Evolutionary conservation across 1,140 invertebrate species (phyloP), one percentile per base, ranked within the genome.

Genomic region (Pseudobourletiella spinata): DNA sequence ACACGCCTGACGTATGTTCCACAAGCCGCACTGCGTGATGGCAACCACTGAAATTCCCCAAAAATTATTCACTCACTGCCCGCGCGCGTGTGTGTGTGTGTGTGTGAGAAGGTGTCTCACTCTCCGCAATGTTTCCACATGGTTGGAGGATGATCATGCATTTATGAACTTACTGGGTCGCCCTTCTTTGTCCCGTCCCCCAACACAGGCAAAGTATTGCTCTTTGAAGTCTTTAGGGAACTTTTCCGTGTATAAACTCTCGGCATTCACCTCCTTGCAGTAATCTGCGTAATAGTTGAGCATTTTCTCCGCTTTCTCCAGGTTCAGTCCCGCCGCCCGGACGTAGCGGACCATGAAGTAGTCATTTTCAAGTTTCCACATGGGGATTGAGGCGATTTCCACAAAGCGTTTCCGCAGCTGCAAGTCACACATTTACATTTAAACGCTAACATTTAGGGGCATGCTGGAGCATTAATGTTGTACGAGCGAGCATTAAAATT

Each of bases 221-320:
- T 51, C 4, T 15, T 26, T 51, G 24, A 51, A 51, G n/a, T 51
- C 48, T 14, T 4, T 8, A 6, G 48, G 48, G 24, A 51, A 51
- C 28, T 24, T 51, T n/a, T 24, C 48, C 20, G 24, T 51, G 24
- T 6, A 3, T 8, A 51, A 4, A 51, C 24, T 51, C 6, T 51
- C 48, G 22, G 6, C 14, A 25, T 51, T 51, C 8, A 26, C 28
- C 3, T 51, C 48, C 24, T 51, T 51, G 14, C 15, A 51, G 22
- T 26, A 51, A 6, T 51, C 4, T 18, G 48, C 48, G 28, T 51
- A 51, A 26, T 51, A 51, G 14, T 51, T 8, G n/a, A 51, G 2
- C 48, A 51, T 25, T 22, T 51, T 51, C n/a, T 51, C 48, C 20
- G 48, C 48, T 26, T 51, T 51, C 3, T 51, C 48, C 3, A 51